Percentiles rank a stretch among this genome's conserved stretches.
Evolutionary conservation across 2,888 invertebrate species (phyloP).

Genomic region (Parelbella ahira): DNA sequence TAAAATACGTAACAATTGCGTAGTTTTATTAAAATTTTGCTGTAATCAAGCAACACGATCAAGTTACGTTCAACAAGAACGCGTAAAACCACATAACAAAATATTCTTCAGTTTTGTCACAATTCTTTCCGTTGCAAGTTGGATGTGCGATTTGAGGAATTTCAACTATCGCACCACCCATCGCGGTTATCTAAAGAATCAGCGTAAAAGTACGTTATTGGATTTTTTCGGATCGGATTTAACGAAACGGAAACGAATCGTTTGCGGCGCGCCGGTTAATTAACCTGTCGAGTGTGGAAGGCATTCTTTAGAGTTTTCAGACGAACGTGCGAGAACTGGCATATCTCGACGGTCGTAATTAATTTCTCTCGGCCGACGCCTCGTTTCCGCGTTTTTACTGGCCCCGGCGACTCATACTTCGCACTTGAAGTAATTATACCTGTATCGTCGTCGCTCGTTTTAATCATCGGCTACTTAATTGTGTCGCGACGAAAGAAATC

Average conservation of each 20-base stretch:
- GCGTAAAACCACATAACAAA: too few species aligned
- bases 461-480: slow-evolving; percentile 12
- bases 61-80: too few species aligned
- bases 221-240: too few species aligned
- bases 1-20: too few species aligned
- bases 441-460: slow-evolving; percentile 5
- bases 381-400: slow-evolving; percentile 17
- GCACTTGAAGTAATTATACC: slow-evolving; percentile 20
- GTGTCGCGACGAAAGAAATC: slow-evolving; percentile 3
- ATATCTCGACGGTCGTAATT: slow-evolving; percentile 16
- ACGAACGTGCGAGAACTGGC: slow-evolving; percentile 16
- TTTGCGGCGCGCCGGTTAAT: slow-evolving; percentile 17
- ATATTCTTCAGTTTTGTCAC: neutral
- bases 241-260: slow-evolving; percentile 13
- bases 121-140: neutral
- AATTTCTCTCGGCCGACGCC: slow-evolving; percentile 11
- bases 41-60: too few species aligned
- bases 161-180: neutral
- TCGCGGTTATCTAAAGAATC: slow-evolving; percentile 1
- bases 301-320: slow-evolving; percentile 14
- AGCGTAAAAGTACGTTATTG: slow-evolving; percentile 5
- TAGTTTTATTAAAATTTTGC: too few species aligned
- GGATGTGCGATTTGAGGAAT: neutral
- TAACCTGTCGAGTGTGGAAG: slow-evolving; percentile 22
- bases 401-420: slow-evolving; percentile 6